Evolutionary conservation across 53 echinoderm and acorn worm genomes (phyloP), one percentile per base, ranked within the genome.

Genomic region (Mesocentrotus franciscanus): DNA sequence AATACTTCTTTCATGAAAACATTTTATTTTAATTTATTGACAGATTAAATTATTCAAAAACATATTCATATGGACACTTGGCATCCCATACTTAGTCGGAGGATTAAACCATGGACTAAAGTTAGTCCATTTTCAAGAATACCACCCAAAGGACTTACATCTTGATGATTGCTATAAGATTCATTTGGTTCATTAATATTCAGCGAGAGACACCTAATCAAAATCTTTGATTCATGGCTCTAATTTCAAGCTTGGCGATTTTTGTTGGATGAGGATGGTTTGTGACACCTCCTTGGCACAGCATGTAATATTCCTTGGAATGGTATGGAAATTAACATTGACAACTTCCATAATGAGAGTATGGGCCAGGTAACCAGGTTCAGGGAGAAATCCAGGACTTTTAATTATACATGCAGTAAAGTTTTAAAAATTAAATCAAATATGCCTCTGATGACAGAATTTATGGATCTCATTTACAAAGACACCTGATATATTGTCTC

Each of bases 281-380:
- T 18, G 20, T 39, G 78, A 81, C 42, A 81, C 81, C 36, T 81
- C 1, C 20, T 20, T 81, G 81, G 81, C 81, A 39, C 81, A 81
- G 1, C 1, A 81, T 20, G 18, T 8, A 18, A 81, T 27, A 81
- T 29, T 81, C 81, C 36, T 81, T 81, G 81, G 20, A 81, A 81
- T 39, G 10, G 17, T 27, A 36, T 81, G 22, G 81, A 36, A 81
- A 81, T 81, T 33, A 81, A 81, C 81, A 36, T 81, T 81, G 36
- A 81, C 36, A 39, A 81, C 81, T 39, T 81, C 81, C 81, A 90
- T 57, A 42, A 59, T 60, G 90, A 90, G 60, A 24, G 16, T 29
- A 59, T 60, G 14, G 60, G 61, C 61, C 61, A 60, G 16, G 24
- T 90, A 30, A 33, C 61, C 61, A 60, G 16, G 24, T 90, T 60